Conservation (phyloP, 2,888 invertebrate genomes). For the Cabera pusaria region DNA sequence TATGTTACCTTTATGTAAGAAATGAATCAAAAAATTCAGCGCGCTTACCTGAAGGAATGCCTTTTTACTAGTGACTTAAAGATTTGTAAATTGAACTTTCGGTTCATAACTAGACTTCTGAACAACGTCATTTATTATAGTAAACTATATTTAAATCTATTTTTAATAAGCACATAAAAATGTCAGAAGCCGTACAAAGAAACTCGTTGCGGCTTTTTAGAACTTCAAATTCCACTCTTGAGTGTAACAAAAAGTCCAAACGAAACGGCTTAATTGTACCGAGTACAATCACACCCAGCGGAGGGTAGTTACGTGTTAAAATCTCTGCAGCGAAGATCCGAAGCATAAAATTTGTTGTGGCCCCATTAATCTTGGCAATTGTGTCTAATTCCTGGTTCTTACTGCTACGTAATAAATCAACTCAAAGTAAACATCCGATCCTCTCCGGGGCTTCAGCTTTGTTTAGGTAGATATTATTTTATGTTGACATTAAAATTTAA, state of each 20-base stretch:
- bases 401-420: conserved; percentile 66
- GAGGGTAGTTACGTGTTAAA: conserved; percentile 30
- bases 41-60: too few relatives aligned
- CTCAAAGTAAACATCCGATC: conserved; percentile 43
- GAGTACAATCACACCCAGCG: conserved; percentile 16
- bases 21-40: too few relatives aligned
- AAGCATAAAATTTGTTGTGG: conserved; percentile 62
- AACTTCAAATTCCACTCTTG: too few relatives aligned
- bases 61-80: too few relatives aligned
- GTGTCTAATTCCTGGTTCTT: conserved; percentile 67
- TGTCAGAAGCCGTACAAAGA: too few relatives aligned
- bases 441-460: conserved; percentile 16
- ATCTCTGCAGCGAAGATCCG: conserved; percentile 45
- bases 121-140: too few relatives aligned
- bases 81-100: too few relatives aligned
- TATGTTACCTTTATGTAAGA: too few relatives aligned
- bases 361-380: conserved; percentile 70
- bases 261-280: conserved; percentile 9
- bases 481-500: conserved; percentile 27
- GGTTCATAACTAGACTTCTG: too few relatives aligned
- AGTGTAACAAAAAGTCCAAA: conserved; percentile 8
- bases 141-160: too few relatives aligned
- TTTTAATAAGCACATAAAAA: too few relatives aligned
- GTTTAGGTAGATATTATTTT: conserved; percentile 32
- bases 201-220: too few relatives aligned